Percentiles rank a stretch among this genome's conserved stretches.
phyloP scores from a whole-genome alignment of 2,888 invertebrate species.

The Elmis aenea region DNA sequence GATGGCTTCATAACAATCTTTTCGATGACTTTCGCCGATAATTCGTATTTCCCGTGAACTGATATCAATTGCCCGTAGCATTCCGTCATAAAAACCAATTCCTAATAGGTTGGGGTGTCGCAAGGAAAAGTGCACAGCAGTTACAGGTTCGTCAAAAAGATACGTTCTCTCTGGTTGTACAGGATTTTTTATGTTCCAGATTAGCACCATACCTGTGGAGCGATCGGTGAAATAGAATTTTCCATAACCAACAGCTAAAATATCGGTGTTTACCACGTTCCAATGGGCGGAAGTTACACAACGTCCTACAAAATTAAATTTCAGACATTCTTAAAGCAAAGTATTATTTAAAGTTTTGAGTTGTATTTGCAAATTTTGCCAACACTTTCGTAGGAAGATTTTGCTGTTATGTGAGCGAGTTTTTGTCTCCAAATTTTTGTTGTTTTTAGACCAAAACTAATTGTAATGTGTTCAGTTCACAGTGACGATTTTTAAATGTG shows the following conservation, averaged over 20 bases:
- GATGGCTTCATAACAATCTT: constrained; percentile 59
- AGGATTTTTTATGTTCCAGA: constrained; percentile 82
- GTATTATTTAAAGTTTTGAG: too few relatives aligned
- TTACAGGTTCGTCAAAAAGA: constrained; percentile 58
- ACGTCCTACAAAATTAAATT: constrained; percentile 42
- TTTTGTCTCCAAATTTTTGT: too few relatives aligned
- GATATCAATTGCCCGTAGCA: constrained; percentile 66
- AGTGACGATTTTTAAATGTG: too few relatives aligned
- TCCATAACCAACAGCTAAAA: constrained; percentile 73
- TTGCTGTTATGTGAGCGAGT: too few relatives aligned
- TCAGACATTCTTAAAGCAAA: too few relatives aligned
- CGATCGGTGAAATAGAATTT: constrained; percentile 56
- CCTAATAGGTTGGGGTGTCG: constrained; percentile 67
- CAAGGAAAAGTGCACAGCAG: constrained; percentile 65
- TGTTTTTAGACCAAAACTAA: too few relatives aligned
- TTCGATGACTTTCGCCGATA: constrained; percentile 54
- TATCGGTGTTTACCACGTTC: constrained; percentile 63
- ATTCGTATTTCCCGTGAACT: constrained; percentile 51
- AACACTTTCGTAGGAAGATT: too few relatives aligned
- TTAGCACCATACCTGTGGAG: constrained; percentile 59
- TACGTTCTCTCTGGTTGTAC: constrained; percentile 68
- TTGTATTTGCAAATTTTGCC: too few relatives aligned
- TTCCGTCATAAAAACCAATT: constrained; percentile 70
- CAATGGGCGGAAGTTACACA: constrained; percentile 62
- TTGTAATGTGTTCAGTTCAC: too few relatives aligned